Evolutionary conservation across 2,113 vertebrate species (phyloP).

Genomic region (Osmerus eperlanus): DNA sequence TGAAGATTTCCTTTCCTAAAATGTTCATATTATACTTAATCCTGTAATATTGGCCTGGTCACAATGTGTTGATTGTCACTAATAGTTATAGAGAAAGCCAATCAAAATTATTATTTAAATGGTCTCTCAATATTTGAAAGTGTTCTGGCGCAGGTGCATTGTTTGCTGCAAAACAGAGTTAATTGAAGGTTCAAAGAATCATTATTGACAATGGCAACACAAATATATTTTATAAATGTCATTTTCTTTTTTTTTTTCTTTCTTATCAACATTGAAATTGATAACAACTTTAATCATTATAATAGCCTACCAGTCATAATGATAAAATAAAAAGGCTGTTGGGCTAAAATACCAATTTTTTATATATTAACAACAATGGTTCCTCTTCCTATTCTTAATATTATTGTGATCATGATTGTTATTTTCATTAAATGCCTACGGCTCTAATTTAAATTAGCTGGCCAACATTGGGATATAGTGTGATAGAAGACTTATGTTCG

Average conservation of each 20-base stretch:
- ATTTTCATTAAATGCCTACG: no score
- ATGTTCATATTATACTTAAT: constrained; percentile 65
- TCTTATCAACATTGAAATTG: background rate
- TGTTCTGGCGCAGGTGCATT: background rate
- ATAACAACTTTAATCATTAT: no score
- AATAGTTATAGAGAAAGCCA: constrained; percentile 58
- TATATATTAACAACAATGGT: no score
- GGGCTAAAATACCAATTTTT: no score
- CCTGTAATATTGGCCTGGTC: constrained; percentile 57
- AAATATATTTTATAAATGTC: background rate
- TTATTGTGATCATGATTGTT: no score
- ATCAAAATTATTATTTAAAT: constrained; percentile 39
- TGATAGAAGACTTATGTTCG: no score
- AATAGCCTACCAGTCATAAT: no score
- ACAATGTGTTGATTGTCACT: constrained; percentile 72
- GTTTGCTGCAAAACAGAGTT: background rate
- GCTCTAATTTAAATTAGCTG: no score
- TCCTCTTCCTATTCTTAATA: no score
- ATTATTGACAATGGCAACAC: background rate
- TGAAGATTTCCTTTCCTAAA: constrained; percentile 65
- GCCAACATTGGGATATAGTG: no score
- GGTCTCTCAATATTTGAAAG: background rate
- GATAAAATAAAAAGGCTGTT: no score
- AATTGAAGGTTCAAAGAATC: background rate
- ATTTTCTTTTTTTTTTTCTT: background rate